Evolutionary conservation across 2,888 invertebrate species (phyloP).

Genomic region (Drosophila picticornis): DNA sequence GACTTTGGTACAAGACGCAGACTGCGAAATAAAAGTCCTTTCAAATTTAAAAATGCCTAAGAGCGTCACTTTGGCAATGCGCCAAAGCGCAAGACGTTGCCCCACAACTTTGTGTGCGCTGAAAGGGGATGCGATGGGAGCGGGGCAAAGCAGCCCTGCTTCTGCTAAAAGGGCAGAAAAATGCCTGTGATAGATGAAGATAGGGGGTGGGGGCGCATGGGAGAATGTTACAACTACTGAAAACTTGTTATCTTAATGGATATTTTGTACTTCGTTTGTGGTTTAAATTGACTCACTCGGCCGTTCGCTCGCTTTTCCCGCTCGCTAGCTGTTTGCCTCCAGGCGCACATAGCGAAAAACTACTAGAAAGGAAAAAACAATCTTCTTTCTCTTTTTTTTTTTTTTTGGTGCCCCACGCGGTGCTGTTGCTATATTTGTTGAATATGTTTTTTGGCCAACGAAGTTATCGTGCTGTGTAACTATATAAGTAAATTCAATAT

Average conservation of each 20-base stretch:
- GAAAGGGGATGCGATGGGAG: slow-evolving; percentile 45
- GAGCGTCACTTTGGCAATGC: slow-evolving; percentile 73
- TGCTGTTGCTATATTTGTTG: slow-evolving; percentile 35
- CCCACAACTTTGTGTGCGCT: slow-evolving; percentile 52
- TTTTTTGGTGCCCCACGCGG: neutral
- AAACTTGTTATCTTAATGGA: slow-evolving; percentile 79
- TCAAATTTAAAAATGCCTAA: slow-evolving; percentile 76
- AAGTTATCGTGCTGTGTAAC: slow-evolving; percentile 22
- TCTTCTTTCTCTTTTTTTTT: neutral
- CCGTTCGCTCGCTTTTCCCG: slow-evolving; percentile 30
- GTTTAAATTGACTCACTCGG: slow-evolving; percentile 74
- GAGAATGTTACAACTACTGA: slow-evolving; percentile 75
- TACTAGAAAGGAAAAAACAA: slow-evolving; percentile 23
- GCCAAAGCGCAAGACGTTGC: slow-evolving; percentile 58
- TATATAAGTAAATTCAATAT: slow-evolving; percentile 49
- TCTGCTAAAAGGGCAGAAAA: slow-evolving; percentile 64
- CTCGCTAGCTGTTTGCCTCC: slow-evolving; percentile 38
- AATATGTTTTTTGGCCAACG: slow-evolving; percentile 33
- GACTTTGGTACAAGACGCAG: slow-evolving; percentile 33
- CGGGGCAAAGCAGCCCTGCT: slow-evolving; percentile 19
- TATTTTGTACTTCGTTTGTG: slow-evolving; percentile 79
- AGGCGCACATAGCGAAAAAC: slow-evolving; percentile 38
- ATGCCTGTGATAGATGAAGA: slow-evolving; percentile 22
- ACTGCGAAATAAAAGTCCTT: slow-evolving; percentile 62
- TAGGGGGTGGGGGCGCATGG: slow-evolving; percentile 5